Conservation (phyloP, 2,888 invertebrate species). For the Drosophila limbata region DNA sequence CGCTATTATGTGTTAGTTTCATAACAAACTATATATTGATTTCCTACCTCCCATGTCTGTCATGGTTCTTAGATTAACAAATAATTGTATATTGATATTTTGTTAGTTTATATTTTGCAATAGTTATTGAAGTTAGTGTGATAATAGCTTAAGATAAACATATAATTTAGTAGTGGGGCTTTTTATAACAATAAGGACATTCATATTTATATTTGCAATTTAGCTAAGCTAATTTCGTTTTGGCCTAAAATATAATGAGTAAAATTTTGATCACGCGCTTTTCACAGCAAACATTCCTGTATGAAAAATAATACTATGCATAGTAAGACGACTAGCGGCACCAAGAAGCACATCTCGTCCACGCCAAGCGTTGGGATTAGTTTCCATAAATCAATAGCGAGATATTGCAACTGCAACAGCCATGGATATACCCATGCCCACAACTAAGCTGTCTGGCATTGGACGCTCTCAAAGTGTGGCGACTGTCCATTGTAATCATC, state of each 20-base stretch:
- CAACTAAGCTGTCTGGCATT: constrained; percentile 82
- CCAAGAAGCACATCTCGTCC: constrained; percentile 70
- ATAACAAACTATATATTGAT: background rate
- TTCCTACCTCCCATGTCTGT: background rate
- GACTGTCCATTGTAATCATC: constrained; percentile 70
- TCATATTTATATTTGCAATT: constrained; percentile 16
- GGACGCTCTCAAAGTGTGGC: constrained; percentile 77
- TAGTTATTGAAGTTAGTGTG: background rate
- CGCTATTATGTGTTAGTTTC: background rate
- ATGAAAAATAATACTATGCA: constrained; percentile 76
- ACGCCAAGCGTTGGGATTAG: constrained; percentile 60
- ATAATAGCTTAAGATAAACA: constrained; percentile 4
- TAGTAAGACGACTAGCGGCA: constrained; percentile 72
- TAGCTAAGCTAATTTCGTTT: constrained; percentile 51
- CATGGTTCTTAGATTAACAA: background rate
- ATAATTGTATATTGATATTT: background rate
- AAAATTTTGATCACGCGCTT: constrained; percentile 54
- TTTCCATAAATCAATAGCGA: constrained; percentile 57
- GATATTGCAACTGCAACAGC: constrained; percentile 60
- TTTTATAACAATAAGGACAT: constrained; percentile 15
- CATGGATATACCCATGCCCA: constrained; percentile 59
- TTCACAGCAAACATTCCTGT: constrained; percentile 74
- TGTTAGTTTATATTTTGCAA: background rate
- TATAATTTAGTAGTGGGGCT: constrained; percentile 13
- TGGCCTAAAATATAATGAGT: constrained; percentile 14